phyloP scores from a whole-genome alignment of 1,140 invertebrate genomes.

The Lucilia cuprina region DNA sequence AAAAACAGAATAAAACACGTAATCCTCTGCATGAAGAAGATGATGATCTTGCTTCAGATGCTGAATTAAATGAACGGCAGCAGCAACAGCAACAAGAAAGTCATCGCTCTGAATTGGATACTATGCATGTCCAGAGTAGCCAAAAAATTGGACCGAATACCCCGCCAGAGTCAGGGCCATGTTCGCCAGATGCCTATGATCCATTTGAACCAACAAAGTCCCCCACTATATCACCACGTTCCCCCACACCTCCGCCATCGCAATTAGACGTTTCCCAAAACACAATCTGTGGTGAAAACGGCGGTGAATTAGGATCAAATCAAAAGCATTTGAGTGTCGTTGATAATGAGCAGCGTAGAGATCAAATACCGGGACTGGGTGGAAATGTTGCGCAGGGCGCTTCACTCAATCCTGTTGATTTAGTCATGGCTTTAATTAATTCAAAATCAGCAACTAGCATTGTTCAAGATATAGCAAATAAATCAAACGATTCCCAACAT shows the following conservation, averaged over 20 bases:
- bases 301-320: constrained; percentile 27
- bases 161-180: constrained; percentile 60
- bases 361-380: constrained; percentile 33
- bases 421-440: constrained; percentile 61
- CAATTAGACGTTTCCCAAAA: constrained; percentile 41
- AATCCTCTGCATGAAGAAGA: constrained; percentile 70
- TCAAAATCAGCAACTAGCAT: constrained; percentile 48
- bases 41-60: constrained; percentile 55
- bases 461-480: constrained; percentile 49
- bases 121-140: constrained; percentile 38
- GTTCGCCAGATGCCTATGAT: constrained; percentile 76
- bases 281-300: constrained; percentile 40
- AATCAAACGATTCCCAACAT: constrained; percentile 47
- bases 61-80: constrained; percentile 46
- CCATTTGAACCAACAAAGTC: constrained; percentile 88
- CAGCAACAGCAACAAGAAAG: constrained; percentile 28
- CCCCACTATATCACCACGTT: constrained; percentile 67
- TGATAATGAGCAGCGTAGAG: constrained; percentile 10
- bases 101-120: constrained; percentile 33
- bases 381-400: constrained; percentile 41
- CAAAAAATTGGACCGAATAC: constrained; percentile 63
- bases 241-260: constrained; percentile 49
- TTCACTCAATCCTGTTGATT: constrained; percentile 54
- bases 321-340: constrained; percentile 35
- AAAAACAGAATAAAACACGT: constrained; percentile 67